A percentile compares a stretch with the other conserved stretches of the same genome.
These are phyloP conservation scores for Macrosoma leucophasiata DNA, from an alignment of 2,888 invertebrate species.

Conservation along the genomic window DNA sequence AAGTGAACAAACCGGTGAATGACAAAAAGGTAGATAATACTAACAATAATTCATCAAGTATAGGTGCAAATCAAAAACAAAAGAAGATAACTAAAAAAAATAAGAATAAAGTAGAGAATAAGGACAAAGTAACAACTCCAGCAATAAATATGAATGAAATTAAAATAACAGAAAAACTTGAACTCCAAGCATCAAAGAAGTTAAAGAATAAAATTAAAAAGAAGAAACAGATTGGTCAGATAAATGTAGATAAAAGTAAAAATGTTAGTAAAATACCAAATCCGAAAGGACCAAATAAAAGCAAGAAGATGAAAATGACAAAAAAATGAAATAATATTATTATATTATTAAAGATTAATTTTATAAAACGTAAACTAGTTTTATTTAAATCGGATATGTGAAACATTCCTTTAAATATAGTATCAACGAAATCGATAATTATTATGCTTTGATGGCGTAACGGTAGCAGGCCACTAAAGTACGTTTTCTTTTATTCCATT, in stretches of 20 bases:
- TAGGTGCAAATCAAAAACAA: constrained; percentile 31
- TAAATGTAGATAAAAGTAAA: constrained; percentile 37
- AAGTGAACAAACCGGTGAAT: constrained; percentile 23
- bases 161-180: constrained; percentile 42
- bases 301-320: constrained; percentile 36
- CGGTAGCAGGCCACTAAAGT: too few relatives aligned
- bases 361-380: too few relatives aligned
- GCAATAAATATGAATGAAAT: constrained; percentile 35
- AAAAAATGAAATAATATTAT: too few relatives aligned
- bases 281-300: constrained; percentile 21
- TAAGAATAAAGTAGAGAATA: constrained; percentile 22
- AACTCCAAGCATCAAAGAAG: constrained; percentile 46
- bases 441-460: too few relatives aligned
- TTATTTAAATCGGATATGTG: too few relatives aligned
- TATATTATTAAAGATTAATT: too few relatives aligned
- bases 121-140: constrained; percentile 25
- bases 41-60: constrained; percentile 20
- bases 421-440: too few relatives aligned
- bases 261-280: constrained; percentile 20
- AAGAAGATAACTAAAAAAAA: constrained; percentile 28
- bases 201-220: constrained; percentile 53
- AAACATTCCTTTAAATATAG: too few relatives aligned
- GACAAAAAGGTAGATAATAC: constrained; percentile 34
- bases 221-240: constrained; percentile 53
- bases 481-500: too few relatives aligned